Evolutionary conservation across 2,888 invertebrate species (phyloP).

Genomic region (Seira sanloemensis): DNA sequence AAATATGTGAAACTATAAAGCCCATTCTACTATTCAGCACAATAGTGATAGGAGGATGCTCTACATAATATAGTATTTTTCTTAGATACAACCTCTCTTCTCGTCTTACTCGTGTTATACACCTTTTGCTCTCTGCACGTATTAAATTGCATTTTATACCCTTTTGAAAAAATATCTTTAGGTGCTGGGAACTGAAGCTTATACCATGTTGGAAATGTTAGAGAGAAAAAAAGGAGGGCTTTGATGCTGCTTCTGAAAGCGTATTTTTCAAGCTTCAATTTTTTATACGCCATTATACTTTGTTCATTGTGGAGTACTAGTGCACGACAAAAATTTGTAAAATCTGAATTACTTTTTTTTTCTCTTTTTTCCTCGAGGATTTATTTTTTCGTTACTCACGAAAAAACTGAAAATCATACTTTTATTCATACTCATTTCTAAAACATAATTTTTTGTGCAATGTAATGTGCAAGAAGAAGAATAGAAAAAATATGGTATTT

Average conservation of each 20-base stretch:
- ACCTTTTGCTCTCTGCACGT: neutral
- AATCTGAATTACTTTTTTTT: conserved; percentile 48
- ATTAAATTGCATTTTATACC: neutral
- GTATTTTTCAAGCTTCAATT: conserved; percentile 32
- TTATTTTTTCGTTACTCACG: conserved; percentile 66
- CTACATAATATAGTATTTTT: conserved; percentile 50
- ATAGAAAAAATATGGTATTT: conserved; percentile 44
- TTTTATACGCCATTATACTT: neutral
- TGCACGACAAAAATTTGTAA: conserved; percentile 49
- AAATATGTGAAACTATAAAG: conserved; percentile 35
- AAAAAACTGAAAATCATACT: conserved; percentile 52
- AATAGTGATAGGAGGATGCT: conserved; percentile 50
- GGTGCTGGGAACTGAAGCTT: no score
- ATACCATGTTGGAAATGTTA: no score
- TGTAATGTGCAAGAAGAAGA: conserved; percentile 6
- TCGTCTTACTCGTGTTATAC: neutral
- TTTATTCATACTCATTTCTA: conserved; percentile 20
- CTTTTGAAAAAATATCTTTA: neutral
- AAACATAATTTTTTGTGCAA: neutral
- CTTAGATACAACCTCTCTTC: neutral
- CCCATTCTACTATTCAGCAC: conserved; percentile 25
- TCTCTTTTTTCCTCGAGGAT: conserved; percentile 44
- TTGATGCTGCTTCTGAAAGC: conserved; percentile 51
- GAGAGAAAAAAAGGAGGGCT: no score
- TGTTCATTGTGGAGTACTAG: neutral